These are phyloP conservation scores for Petrocephalus sullivani DNA, from an alignment of 2,797 vertebrate species.

Conservation along the genomic window DNA sequence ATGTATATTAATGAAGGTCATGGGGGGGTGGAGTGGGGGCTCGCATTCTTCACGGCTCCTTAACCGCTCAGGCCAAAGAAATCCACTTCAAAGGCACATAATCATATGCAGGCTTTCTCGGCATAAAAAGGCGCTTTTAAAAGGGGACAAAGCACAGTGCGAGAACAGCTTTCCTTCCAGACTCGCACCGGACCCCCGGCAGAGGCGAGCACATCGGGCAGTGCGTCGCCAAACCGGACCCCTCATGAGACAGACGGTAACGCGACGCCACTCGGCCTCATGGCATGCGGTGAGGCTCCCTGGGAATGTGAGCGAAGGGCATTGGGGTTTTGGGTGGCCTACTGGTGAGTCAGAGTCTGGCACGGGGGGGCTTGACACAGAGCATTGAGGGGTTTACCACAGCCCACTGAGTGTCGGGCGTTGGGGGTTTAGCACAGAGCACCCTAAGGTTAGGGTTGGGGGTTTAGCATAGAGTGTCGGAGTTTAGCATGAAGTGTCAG, in stretches of 20 bases:
- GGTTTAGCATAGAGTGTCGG: background rate
- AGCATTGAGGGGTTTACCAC: conserved; percentile 7
- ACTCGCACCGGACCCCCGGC: background rate
- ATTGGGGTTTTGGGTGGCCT: background rate
- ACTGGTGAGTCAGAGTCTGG: background rate
- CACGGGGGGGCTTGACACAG: background rate
- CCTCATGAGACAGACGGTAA: background rate
- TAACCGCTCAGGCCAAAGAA: conserved; percentile 1
- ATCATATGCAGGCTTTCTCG: background rate
- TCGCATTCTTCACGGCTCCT: conserved; percentile 6
- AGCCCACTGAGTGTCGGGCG: background rate
- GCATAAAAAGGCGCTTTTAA: background rate
- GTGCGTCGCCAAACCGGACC: background rate
- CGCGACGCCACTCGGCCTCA: background rate
- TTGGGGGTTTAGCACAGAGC: too few relatives aligned
- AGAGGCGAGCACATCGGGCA: background rate
- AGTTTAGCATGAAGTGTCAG: background rate
- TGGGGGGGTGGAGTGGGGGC: background rate
- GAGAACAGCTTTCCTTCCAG: background rate
- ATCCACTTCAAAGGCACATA: conserved; percentile 9
- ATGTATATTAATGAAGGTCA: conserved; percentile 9
- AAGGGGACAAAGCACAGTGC: background rate
- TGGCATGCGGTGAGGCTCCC: background rate
- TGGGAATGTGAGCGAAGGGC: background rate
- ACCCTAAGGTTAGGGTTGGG: background rate